Percentiles rank a stretch among this genome's conserved stretches.
phyloP scores from a whole-genome alignment of 64 coral and sea anemone genomes.

The Porites lutea region DNA sequence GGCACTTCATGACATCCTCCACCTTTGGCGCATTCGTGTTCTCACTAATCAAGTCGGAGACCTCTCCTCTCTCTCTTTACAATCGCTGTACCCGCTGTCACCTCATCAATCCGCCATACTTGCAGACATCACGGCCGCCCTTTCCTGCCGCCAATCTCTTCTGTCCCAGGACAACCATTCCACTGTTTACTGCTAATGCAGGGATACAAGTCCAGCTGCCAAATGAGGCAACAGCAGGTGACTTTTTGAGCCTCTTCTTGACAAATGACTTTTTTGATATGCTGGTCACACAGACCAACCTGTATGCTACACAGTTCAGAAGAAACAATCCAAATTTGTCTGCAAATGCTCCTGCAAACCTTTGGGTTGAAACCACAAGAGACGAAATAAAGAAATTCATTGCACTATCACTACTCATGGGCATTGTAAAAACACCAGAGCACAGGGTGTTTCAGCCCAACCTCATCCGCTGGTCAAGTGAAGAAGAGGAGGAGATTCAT shows the following conservation, averaged over 20 bases:
- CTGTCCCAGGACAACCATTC: too few species aligned
- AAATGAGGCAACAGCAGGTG: constrained; percentile 48
- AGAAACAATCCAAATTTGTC: constrained; percentile 44
- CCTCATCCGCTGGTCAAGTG: too few species aligned
- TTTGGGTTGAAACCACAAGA: constrained; percentile 55
- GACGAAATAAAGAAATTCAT: constrained; percentile 54
- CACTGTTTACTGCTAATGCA: constrained; percentile 7
- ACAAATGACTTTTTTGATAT: constrained; percentile 54
- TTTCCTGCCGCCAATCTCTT: too few species aligned
- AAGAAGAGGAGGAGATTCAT: too few species aligned
- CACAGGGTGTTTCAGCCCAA: too few species aligned
- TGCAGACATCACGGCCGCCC: too few species aligned
- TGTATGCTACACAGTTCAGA: constrained; percentile 49
- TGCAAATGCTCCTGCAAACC: constrained; percentile 7
- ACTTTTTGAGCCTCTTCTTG: constrained; percentile 51
- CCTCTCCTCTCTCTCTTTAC: too few species aligned
- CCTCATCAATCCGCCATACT: neutral
- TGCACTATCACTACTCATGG: constrained; percentile 54
- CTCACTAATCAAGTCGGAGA: neutral
- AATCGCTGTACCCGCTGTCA: neutral
- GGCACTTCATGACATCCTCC: neutral
- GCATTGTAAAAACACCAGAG: constrained; percentile 56
- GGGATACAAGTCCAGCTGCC: constrained; percentile 46
- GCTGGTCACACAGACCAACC: constrained; percentile 58
- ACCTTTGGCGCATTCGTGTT: neutral